Evolutionary conservation across 2,888 invertebrate genomes (phyloP).

Genomic region (Parnassius smintheus): DNA sequence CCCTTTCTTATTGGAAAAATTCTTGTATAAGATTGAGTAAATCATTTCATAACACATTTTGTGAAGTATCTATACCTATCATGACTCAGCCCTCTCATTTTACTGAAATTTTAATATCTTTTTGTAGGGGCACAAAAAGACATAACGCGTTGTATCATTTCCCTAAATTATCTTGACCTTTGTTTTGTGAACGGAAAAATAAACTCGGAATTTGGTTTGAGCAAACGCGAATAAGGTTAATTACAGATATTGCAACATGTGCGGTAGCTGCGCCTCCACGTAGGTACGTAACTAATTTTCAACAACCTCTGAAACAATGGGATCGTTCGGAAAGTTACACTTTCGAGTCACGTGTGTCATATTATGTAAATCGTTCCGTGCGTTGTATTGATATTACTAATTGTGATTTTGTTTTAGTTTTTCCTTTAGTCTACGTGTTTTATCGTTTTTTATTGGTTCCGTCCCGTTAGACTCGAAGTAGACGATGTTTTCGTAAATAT

Average conservation of each 20-base stretch:
- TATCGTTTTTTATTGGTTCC: constrained; percentile 10
- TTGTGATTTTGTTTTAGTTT: constrained; percentile 26
- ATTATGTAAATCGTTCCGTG: constrained; percentile 64
- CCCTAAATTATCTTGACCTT: constrained; percentile 24
- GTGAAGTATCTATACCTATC: background rate
- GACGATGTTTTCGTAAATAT: constrained; percentile 8
- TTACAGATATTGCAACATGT: constrained; percentile 31
- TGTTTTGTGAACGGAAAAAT: constrained; percentile 29
- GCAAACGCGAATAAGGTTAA: constrained; percentile 33
- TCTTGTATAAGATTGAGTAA: too few relatives aligned
- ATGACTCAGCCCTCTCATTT: constrained; percentile 2
- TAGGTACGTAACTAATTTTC: constrained; percentile 30
- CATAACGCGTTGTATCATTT: constrained; percentile 18
- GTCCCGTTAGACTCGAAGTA: constrained; percentile 19
- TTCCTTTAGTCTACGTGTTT: constrained; percentile 10
- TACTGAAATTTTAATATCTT: constrained; percentile 4
- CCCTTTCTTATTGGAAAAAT: too few relatives aligned
- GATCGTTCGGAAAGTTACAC: constrained; percentile 30
- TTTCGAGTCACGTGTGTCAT: constrained; percentile 53
- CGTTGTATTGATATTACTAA: constrained; percentile 46
- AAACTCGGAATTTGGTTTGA: constrained; percentile 31
- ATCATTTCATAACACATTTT: too few relatives aligned
- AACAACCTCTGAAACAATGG: constrained; percentile 15
- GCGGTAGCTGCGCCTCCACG: background rate
- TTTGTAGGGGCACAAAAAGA: background rate